Evolutionary conservation across 1,140 invertebrate species (phyloP).

Genomic region (Apis laboriosa): DNA sequence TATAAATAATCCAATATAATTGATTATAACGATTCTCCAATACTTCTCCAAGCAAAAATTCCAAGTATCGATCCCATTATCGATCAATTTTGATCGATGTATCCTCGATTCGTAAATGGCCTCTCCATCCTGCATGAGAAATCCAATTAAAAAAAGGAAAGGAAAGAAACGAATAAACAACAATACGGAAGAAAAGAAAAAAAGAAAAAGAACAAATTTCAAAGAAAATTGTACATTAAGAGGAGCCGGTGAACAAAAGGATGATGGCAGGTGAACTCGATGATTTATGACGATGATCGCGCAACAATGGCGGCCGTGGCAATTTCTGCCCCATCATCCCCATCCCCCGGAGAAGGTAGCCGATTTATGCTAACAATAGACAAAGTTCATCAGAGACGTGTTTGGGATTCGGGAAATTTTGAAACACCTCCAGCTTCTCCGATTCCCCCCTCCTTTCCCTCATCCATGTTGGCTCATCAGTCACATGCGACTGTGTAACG

Average conservation of each 20-base stretch:
- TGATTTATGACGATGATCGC: slow-evolving; percentile 20
- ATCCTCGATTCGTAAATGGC: no score
- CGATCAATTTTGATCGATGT: no score
- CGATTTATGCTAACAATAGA: slow-evolving; percentile 42
- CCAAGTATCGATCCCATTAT: no score
- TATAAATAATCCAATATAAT: no score
- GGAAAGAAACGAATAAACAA: fast-evolving
- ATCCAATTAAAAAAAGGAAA: neutral
- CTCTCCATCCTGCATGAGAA: no score
- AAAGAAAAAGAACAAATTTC: neutral
- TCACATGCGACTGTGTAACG: slow-evolving; percentile 53
- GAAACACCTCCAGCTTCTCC: slow-evolving; percentile 19
- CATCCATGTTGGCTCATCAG: slow-evolving; percentile 47
- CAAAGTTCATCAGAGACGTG: slow-evolving; percentile 23
- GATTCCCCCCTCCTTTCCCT: neutral
- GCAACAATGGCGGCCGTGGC: slow-evolving; percentile 6
- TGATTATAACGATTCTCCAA: no score
- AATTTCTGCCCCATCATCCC: slow-evolving; percentile 28
- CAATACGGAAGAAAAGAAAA: neutral
- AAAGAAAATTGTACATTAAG: neutral
- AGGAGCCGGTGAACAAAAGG: neutral
- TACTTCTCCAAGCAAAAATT: no score
- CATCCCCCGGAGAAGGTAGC: neutral
- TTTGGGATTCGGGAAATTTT: slow-evolving; percentile 32
- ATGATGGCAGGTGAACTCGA: neutral